phyloP scores from a whole-genome alignment of 2,113 vertebrate genomes.

The Gavia stellata region DNA sequence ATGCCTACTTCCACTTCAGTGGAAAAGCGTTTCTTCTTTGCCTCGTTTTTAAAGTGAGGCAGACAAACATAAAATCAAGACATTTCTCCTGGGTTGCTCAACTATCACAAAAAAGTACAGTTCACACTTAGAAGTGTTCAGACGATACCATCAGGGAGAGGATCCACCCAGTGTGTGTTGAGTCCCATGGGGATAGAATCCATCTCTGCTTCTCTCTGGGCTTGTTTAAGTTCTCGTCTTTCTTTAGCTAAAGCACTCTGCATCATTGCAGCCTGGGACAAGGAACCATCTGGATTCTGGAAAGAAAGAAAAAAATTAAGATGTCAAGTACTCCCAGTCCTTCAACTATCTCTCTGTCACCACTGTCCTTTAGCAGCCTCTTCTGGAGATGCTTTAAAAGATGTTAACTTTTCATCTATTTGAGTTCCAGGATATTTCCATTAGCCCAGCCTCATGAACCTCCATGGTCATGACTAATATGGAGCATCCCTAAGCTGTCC shows the following conservation, averaged over 20 bases:
- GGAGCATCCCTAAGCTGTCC: neutral
- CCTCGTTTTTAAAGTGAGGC: neutral
- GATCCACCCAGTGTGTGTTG: conserved; percentile 99
- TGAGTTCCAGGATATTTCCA: neutral
- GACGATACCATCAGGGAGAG: conserved; percentile 90
- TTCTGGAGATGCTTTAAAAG: neutral
- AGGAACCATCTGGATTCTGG: conserved; percentile 95
- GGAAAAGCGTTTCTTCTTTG: neutral
- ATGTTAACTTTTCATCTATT: neutral
- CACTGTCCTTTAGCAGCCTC: neutral
- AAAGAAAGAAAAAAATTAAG: neutral
- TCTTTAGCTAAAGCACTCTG: conserved; percentile 97
- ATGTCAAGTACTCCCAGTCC: neutral
- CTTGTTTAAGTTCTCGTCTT: conserved; percentile 92
- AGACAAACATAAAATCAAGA: neutral
- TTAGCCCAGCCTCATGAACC: neutral
- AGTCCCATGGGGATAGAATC: conserved; percentile 99
- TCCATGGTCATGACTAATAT: rapidly evolving
- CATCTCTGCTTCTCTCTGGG: conserved; percentile 96
- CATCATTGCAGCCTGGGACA: conserved; percentile 99
- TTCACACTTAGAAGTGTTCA: neutral
- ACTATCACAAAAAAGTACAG: neutral
- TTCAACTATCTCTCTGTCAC: neutral
- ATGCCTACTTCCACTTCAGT: neutral
- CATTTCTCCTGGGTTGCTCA: neutral